Conservation (phyloP, 2,888 invertebrate genomes). For the Hymenopus coronatus region DNA sequence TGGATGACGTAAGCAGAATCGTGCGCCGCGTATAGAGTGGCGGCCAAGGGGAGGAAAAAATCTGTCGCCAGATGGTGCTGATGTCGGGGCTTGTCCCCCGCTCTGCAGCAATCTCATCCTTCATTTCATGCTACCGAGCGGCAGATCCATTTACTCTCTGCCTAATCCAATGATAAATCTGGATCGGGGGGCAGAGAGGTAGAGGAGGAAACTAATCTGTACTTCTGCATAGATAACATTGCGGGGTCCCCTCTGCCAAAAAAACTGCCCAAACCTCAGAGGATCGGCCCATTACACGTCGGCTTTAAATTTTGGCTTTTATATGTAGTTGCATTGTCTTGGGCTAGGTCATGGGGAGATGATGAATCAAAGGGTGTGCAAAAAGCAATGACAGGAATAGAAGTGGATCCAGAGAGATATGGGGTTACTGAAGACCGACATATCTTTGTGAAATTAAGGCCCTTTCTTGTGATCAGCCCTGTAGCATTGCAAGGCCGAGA, state of each 20-base stretch:
- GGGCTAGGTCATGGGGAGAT: neutral
- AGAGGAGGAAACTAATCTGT: neutral
- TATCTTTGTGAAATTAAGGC: too few relatives aligned
- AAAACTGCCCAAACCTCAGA: neutral
- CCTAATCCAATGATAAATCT: constrained; percentile 31
- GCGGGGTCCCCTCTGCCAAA: neutral
- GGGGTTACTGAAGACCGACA: too few relatives aligned
- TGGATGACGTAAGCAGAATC: neutral
- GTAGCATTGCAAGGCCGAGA: too few relatives aligned
- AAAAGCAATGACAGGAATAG: neutral
- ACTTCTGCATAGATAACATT: neutral
- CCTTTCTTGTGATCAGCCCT: too few relatives aligned
- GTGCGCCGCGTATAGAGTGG: neutral
- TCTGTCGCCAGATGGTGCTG: constrained; percentile 15
- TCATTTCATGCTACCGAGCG: constrained; percentile 10
- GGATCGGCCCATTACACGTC: neutral
- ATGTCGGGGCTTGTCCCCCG: neutral
- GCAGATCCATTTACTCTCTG: constrained; percentile 17
- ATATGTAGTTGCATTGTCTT: neutral
- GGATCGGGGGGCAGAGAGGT: constrained; percentile 8
- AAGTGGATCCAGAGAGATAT: neutral
- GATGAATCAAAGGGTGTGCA: neutral
- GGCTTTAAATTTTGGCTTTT: neutral
- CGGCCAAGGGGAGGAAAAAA: neutral
- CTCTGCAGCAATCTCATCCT: constrained; percentile 6